Base-by-base conservation (phyloP, 2,888 invertebrate species). In the Furcula furcula region DNA sequence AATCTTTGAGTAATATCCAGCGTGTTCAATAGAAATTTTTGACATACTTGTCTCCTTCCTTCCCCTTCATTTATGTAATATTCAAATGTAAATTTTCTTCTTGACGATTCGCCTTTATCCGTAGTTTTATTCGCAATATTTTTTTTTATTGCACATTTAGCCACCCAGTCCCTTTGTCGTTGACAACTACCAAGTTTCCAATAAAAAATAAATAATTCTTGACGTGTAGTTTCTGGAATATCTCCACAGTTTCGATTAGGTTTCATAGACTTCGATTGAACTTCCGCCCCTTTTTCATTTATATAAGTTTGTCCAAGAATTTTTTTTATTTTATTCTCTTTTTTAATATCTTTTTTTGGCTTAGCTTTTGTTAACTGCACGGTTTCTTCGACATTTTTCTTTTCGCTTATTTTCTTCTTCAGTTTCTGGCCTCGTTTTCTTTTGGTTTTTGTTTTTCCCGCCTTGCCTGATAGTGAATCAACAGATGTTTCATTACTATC, bases 31-130 rank as follows among this genome's bases (percentile, higher is more conserved):
- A 34, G 28, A 34, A 21, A 34, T 34, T 28, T 4, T 34, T 34
- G 34, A 12, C 34, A 27, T 3, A 34, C 34, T n/a, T 34, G 14
- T 34, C 29, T 21, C 18, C 23, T 22, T 23, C 22, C 34, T 23
- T 34, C 34, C 7, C 34, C 29, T 15, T 34, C 28, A 23, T 34
- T 34, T 3, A 34, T 34, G 18, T 12, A 29, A 16, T 34, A 34
- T 23, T 34, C 34, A 12, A 23, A 14, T 21, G 33, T 28, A 9
- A 13, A 7, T 6, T 16, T 21, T n/a, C 33, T 9, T 6, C 22
- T 30, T 5, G 29, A 29, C 19, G 15, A 7, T 7, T 10, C 18
- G 2, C 6, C 11, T 4, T 10, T 16, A 11, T 29, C 7, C 3
- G 15, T 4, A 7, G 29, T 29, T 3, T 10, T 7, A 6, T n/a